Evolutionary conservation across 2,113 vertebrate species (phyloP), one percentile per base, ranked within the genome.

Genomic region (Cisticola juncidis): DNA sequence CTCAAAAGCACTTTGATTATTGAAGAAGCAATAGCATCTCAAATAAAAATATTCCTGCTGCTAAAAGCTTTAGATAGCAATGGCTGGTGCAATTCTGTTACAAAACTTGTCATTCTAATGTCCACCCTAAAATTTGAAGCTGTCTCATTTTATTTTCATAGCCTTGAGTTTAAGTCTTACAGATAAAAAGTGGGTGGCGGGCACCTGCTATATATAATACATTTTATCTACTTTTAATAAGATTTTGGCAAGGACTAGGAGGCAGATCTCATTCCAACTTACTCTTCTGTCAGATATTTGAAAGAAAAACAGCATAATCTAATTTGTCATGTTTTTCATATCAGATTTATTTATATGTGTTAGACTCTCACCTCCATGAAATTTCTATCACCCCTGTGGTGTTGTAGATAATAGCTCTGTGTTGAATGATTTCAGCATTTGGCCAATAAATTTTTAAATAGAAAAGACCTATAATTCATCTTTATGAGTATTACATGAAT

Each of bases 291-390:
- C 74, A 72, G 38, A 48, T 22, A 56, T 68, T 70, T 64, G 54
- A 81, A 86, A 68, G 18, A 57, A 82, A 68, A 90, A 57, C 70
- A 48, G 1, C 6, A 72, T 81, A 66, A 89, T 78, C 5, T 82
- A 61, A 77, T 87, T 66, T 90, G 31, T 88, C n/a, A 57, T 70
- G 26, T 26, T 81, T 83, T 95, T 95, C 47, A 74, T 77, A 38
- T 56, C 29, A 57, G 33, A 86, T 92, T 92, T 94, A 82, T 84
- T 95, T 84, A 40, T 86, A 73, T 60, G 54, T 38, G n/a, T 88
- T 81, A 70, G 18, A 56, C 8, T 66, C 5, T 42, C n/a, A 81
- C 33, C 26, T 83, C 17, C 42, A n/a, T 71, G 56, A 64, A 73
- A 80, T 7, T 62, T 80, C 28, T 66, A 15, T 50, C 31, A 81